These are phyloP conservation scores for Danaus plexippus DNA, from an alignment of 1,140 invertebrate genomes.

Conservation along the genomic window DNA sequence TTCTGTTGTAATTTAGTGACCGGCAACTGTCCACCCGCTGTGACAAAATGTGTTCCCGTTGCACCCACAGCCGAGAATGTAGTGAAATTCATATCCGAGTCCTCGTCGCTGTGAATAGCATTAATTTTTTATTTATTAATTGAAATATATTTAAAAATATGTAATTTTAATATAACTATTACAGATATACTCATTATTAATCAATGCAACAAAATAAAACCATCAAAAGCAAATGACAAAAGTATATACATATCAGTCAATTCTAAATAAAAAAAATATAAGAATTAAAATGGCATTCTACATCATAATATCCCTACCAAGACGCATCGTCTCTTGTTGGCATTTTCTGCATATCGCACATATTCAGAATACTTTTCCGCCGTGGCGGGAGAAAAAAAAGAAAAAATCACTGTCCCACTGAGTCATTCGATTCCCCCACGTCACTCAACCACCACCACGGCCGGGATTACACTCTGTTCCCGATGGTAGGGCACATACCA, in stretches of 20 bases:
- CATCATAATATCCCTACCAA: conserved; percentile 44
- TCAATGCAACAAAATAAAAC: too few species aligned
- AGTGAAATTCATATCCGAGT: conserved; percentile 63
- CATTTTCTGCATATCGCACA: conserved; percentile 69
- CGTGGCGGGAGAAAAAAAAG: conserved; percentile 44
- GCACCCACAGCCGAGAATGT: conserved; percentile 47
- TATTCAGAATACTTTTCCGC: conserved; percentile 34
- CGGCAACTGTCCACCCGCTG: conserved; percentile 50
- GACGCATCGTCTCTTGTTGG: conserved; percentile 59
- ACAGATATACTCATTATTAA: too few species aligned
- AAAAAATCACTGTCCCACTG: conserved; percentile 54
- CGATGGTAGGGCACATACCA: conserved; percentile 64
- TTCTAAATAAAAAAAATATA: conserved; percentile 14
- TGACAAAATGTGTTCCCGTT: conserved; percentile 54
- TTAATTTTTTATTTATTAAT: neutral
- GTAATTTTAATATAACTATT: neutral
- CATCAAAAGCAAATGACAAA: neutral
- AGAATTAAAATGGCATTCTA: neutral
- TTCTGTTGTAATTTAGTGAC: conserved; percentile 58
- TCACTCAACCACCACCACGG: conserved; percentile 50
- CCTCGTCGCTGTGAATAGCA: conserved; percentile 45
- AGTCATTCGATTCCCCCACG: conserved; percentile 54
- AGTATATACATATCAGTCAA: neutral
- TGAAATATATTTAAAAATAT: neutral
- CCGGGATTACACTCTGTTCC: conserved; percentile 56